These are phyloP conservation scores for Cyprinus carpio DNA, from an alignment of 2,113 vertebrate genomes.

Conservation along the genomic window DNA sequence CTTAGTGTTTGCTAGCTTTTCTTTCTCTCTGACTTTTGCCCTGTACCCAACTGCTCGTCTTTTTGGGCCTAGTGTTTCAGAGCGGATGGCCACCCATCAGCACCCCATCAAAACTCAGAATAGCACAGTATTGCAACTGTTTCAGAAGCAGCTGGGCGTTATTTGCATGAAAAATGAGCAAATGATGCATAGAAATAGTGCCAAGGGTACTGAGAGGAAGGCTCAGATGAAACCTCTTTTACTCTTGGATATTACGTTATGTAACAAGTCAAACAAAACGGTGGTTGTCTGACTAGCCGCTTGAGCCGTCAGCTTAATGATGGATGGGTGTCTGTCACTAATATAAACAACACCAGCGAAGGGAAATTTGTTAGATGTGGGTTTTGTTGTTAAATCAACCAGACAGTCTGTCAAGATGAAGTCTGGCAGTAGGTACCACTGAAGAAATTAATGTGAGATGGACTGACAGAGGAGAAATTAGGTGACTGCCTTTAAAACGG, in stretches of 20 bases:
- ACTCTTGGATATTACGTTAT: constrained; percentile 31
- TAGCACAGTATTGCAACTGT: constrained; percentile 66
- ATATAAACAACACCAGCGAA: background rate
- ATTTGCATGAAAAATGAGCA: constrained; percentile 63
- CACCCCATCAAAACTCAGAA: constrained; percentile 30
- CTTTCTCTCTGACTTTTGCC: background rate
- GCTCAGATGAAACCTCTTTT: constrained; percentile 47
- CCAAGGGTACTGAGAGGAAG: constrained; percentile 26
- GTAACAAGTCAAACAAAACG: constrained; percentile 47
- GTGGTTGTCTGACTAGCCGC: constrained; percentile 40
- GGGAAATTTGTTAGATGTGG: constrained; percentile 58
- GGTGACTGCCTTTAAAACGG: constrained; percentile 46
- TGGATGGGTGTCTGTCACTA: background rate
- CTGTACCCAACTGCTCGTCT: background rate
- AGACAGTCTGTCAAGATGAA: constrained; percentile 42
- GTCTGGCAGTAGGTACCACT: background rate
- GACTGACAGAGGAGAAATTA: constrained; percentile 13
- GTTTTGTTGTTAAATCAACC: constrained; percentile 43
- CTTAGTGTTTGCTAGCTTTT: constrained; percentile 19
- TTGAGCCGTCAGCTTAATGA: constrained; percentile 54
- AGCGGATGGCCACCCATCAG: constrained; percentile 21
- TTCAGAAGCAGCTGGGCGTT: constrained; percentile 63
- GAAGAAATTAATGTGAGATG: constrained; percentile 5
- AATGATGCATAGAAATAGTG: constrained; percentile 59
- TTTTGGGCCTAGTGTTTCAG: background rate